Evolutionary conservation across 2,113 vertebrate species (phyloP).

Genomic region (Pteruthius melanotis): DNA sequence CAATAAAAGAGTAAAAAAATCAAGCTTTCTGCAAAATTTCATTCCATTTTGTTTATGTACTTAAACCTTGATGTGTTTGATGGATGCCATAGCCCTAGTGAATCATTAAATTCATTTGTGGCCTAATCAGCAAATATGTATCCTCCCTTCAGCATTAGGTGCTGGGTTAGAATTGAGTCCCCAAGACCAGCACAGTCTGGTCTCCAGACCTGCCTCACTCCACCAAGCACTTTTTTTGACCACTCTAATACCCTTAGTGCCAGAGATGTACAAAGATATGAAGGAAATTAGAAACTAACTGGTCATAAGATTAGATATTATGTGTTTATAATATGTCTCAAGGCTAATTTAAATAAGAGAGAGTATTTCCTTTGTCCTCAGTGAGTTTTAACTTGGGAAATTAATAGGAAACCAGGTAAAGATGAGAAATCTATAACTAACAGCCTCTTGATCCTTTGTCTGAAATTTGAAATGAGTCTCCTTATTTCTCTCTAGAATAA

Average conservation of each 20-base stretch:
- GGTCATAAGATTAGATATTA: not conserved
- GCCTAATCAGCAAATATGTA: not conserved
- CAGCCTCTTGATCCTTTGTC: not conserved
- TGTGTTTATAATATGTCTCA: not conserved
- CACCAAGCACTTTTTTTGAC: not conserved
- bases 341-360: not conserved
- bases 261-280: not conserved
- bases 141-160: not conserved
- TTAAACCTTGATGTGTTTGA: not conserved
- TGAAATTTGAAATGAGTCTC: not conserved
- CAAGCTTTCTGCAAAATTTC: not conserved
- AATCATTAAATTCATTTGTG: not conserved
- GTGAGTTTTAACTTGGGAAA: not conserved
- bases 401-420: not conserved
- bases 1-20: not conserved
- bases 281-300: not conserved
- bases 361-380: not conserved
- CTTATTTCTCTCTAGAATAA: slow-evolving; percentile 9
- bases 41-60: not conserved
- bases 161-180: not conserved
- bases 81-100: not conserved
- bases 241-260: not conserved
- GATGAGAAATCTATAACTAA: not conserved
- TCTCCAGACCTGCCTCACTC: not conserved
- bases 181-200: not conserved